Base-by-base conservation (phyloP, 2,888 invertebrate species). In the Galeruca laticollis region DNA sequence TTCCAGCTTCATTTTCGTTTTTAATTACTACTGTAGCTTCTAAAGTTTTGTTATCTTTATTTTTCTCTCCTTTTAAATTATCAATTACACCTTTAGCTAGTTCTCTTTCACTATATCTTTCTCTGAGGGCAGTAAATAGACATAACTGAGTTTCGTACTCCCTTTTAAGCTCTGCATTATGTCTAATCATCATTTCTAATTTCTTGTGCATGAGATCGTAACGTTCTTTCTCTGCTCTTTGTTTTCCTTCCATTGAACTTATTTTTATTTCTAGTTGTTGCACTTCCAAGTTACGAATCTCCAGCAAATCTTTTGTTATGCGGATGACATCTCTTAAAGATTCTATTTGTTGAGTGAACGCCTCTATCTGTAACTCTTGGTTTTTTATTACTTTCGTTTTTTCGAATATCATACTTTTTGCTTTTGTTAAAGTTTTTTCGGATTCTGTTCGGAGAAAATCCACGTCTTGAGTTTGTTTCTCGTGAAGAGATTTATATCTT, bases 251-350 rank as follows among this genome's bases (percentile, higher is more conserved):
- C 89, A 93, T 91, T 13, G 89, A 87, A 77, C 90, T 87, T 69
- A 94, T 86, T 78, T 94, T 90, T 63, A 89, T 87, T 73, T 85
- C 84, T 82, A 94, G 88, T 83, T 94, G 93, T 68, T 92, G 91
- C 18, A 93, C 90, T 86, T 95, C 95, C 66, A 91, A 87, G 80
- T 92, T 94, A 73, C 94, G 89, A 57, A 95, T 92, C 79, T 92
- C 91, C 21, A 95, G 84, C 80, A 95, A 86, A 77, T 94, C 93
- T 82, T 94, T 94, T 2, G 94, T 94, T 70, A 95, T 93, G 10
- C 88, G 85, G n/a, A 94, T 90, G 54, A 95, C 94, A 80, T 95
- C 94, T 82, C 94, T 94, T 37, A 94, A 86, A 1, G 94, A 93
- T 51, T 89, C 87, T 8, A 94, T 92, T 84, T 95, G 93, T 8